phyloP scores from a whole-genome alignment of 2,113 vertebrate species.

The Scytalopus superciliaris region DNA sequence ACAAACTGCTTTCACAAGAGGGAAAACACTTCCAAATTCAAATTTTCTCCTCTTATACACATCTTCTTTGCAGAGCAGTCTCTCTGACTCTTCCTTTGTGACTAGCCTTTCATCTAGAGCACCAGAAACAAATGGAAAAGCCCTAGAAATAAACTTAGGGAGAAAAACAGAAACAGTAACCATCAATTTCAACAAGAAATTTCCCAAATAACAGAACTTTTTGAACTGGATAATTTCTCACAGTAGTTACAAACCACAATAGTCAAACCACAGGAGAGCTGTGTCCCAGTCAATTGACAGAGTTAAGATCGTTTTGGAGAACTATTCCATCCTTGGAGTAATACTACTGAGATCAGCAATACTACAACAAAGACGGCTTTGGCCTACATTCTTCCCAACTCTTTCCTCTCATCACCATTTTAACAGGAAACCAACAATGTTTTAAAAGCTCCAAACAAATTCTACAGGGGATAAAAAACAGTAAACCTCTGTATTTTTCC shows the following conservation, averaged over 20 bases:
- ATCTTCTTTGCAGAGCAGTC: not conserved
- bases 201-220: conserved; percentile 58
- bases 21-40: not conserved
- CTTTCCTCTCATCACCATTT: conserved; percentile 13
- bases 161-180: conserved; percentile 42
- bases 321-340: conserved; percentile 5
- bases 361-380: not conserved
- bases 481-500: not conserved
- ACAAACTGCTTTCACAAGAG: not conserved
- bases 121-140: conserved; percentile 49
- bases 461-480: not conserved
- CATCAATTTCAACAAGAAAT: conserved; percentile 60
- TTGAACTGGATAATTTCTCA: conserved; percentile 51
- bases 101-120: not conserved
- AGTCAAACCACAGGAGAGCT: conserved; percentile 62
- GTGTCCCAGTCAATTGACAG: conserved; percentile 34
- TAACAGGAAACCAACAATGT: not conserved
- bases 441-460: not conserved
- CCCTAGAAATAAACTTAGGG: conserved; percentile 42
- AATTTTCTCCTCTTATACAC: not conserved
- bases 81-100: not conserved
- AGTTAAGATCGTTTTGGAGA: conserved; percentile 25
- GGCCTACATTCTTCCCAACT: not conserved
- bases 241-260: conserved; percentile 64
- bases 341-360: not conserved